Base-by-base conservation (phyloP, 2,888 invertebrate genomes). In the Helicoverpa assulta region DNA sequence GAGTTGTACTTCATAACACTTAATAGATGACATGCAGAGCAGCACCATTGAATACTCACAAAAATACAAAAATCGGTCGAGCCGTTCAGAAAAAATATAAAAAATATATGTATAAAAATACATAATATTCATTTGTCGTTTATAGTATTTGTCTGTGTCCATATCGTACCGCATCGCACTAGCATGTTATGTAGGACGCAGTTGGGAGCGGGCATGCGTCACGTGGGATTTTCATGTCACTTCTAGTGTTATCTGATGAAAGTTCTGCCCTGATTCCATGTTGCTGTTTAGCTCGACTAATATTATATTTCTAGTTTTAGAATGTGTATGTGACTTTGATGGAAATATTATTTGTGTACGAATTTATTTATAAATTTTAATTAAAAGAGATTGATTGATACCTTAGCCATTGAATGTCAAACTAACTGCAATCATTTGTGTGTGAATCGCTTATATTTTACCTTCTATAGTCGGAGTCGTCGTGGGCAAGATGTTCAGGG, bases 401-500 rank as follows among this genome's bases (percentile, higher is more conserved):
- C 33, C 10, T 7, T 8, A 33, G 14, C 4, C 12, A 43, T 43
- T 12, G 43, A 43, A 8, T 33, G 10, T 33, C 8, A 8, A 33
- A 33, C 16, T 6, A 26, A 26, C 26, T 26, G 26, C 26, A 26
- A 26, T 21, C 21, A 21, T 21, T 21, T 21, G 21, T 21, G 21
- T 21, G 21, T 21, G 21, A 21, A 21, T 26, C 26, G 26, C 26
- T 26, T 26, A 26, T 26, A 26, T 6, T n/a, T 3, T 87, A 93
- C 95, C 95, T 94, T 90, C 88, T 92, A 70, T 95, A 95, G 62
- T 94, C 95, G 84, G 94, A 92, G 89, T 94, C 95, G 73, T 94
- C 91, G 88, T 84, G 88, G 76, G 89, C 94, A 92, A 95, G 95
- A 94, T 95, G 95, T 94, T 95, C 95, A 87, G 95, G 95, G 95